Conservation (phyloP, 2,888 invertebrate genomes). For the Cenopis cana region DNA sequence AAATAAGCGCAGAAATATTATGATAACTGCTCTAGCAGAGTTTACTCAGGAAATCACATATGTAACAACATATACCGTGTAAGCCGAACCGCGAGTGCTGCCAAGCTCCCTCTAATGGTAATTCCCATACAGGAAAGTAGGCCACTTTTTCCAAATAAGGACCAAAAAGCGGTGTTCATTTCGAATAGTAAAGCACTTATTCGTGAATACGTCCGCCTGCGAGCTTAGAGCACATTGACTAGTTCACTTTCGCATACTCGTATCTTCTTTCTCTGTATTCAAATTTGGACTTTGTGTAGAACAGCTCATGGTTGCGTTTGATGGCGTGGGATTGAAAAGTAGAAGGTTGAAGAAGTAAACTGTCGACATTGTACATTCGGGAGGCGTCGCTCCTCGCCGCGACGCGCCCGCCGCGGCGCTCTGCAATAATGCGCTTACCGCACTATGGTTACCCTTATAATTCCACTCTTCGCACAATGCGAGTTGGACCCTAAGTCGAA, state of each 20-base stretch:
- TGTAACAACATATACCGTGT: conserved; percentile 47
- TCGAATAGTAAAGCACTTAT: conserved; percentile 74
- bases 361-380: conserved; percentile 74
- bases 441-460: conserved; percentile 74
- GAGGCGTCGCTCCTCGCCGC: conserved; percentile 65
- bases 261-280: neutral
- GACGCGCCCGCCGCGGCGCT: conserved; percentile 63
- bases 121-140: conserved; percentile 64
- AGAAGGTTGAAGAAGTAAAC: conserved; percentile 20
- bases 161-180: conserved; percentile 73
- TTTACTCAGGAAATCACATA: conserved; percentile 50
- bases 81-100: conserved; percentile 51
- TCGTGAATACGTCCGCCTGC: conserved; percentile 68
- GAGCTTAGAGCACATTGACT: conserved; percentile 74
- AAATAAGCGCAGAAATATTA: conserved; percentile 34
- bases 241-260: neutral
- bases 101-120: conserved; percentile 61
- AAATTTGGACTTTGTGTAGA: conserved; percentile 17
- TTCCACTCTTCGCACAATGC: conserved; percentile 72
- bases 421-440: conserved; percentile 81
- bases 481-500: conserved; percentile 76
- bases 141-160: conserved; percentile 67
- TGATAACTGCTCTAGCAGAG: conserved; percentile 45
- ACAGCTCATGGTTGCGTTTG: conserved; percentile 8
- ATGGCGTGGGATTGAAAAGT: neutral